A percentile compares a stretch with the other conserved stretches of the same genome.
These are phyloP conservation scores for Tokudaia muenninki DNA, from an alignment of 2,797 vertebrate genomes.

Conservation along the genomic window DNA sequence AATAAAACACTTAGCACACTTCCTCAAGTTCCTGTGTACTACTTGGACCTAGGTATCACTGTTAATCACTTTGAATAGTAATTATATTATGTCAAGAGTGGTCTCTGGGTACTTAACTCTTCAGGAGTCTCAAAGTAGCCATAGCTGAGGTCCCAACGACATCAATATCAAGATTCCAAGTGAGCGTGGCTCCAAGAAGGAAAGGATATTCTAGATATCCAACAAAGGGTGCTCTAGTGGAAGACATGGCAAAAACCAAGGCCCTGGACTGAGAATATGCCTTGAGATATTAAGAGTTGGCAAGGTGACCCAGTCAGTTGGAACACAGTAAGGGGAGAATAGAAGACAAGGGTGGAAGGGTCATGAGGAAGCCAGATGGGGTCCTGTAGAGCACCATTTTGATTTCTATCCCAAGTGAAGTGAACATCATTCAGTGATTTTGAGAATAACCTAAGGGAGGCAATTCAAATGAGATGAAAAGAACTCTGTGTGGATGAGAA, in stretches of 20 bases:
- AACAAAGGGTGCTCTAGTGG: neutral
- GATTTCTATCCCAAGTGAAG: neutral
- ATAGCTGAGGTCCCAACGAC: neutral
- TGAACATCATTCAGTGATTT: neutral
- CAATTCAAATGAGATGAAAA: neutral
- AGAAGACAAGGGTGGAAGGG: neutral
- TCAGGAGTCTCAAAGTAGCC: neutral
- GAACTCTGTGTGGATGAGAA: neutral
- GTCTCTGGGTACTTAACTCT: neutral
- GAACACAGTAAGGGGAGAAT: neutral
- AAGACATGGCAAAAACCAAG: neutral
- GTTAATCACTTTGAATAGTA: neutral
- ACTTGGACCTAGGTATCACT: neutral
- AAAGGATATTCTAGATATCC: neutral
- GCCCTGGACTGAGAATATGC: neutral
- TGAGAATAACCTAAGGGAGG: neutral
- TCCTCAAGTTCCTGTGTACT: neutral
- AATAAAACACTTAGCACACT: neutral
- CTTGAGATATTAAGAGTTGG: neutral
- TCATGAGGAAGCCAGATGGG: neutral
- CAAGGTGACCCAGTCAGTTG: neutral
- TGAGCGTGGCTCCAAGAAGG: neutral
- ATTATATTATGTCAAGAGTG: neutral
- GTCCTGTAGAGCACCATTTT: neutral
- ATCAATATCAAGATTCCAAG: neutral